A percentile compares a stretch with the other conserved stretches of the same genome.
Evolutionary conservation across 2,797 vertebrate species (phyloP).

Genomic region (Danio choprae): DNA sequence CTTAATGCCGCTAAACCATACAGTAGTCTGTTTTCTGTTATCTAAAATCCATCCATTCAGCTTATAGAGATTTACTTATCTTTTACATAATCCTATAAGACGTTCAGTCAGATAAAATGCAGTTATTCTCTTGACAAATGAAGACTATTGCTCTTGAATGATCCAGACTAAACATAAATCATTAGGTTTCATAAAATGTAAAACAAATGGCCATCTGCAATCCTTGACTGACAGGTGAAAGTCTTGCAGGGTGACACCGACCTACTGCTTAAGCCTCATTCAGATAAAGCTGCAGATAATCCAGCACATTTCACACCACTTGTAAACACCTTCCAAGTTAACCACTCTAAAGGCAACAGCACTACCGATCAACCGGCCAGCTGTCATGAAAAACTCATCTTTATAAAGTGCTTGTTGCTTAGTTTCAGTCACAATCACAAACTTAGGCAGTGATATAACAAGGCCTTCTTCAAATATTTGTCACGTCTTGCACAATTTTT

Average conservation of each 20-base stretch:
- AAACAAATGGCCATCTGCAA: background rate
- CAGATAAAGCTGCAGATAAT: constrained; percentile 27
- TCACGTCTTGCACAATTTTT: constrained; percentile 10
- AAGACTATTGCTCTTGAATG: background rate
- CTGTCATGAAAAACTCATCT: constrained; percentile 16
- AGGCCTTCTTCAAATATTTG: constrained; percentile 15
- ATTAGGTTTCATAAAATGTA: background rate
- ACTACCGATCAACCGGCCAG: background rate
- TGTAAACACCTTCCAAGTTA: constrained; percentile 10
- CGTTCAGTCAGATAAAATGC: constrained; percentile 7
- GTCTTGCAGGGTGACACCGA: constrained; percentile 6
- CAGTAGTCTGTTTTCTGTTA: constrained; percentile 30
- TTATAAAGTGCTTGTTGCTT: background rate
- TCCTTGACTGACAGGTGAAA: constrained; percentile 20
- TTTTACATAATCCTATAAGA: constrained; percentile 26
- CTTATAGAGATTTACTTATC: constrained; percentile 15
- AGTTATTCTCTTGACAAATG: background rate
- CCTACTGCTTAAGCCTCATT: constrained; percentile 11
- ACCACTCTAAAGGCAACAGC: background rate
- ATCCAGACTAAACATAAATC: background rate
- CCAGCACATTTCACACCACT: constrained; percentile 31
- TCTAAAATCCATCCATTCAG: constrained; percentile 34
- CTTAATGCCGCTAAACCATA: constrained; percentile 13
- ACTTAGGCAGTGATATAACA: constrained; percentile 6
- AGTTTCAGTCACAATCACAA: constrained; percentile 12